Base-by-base conservation (phyloP, 2,113 vertebrate species). In the Macroglossus sobrinus region DNA sequence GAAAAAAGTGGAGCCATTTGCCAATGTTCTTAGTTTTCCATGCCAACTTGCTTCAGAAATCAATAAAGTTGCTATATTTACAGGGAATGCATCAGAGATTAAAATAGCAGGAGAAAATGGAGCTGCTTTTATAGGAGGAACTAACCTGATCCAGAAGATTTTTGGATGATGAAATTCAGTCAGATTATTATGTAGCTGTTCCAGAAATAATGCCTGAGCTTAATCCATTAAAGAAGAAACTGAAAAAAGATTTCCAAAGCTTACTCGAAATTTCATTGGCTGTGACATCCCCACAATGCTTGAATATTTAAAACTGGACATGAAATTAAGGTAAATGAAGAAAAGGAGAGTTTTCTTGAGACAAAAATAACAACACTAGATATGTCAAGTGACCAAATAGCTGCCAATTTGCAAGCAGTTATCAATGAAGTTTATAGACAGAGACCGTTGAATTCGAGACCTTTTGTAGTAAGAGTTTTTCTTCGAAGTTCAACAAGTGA, bases 11-110 rank as follows among this genome's bases (percentile, higher is more conserved):
- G 99, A 99, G 18, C 94, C 98, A 0, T 99, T 99, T 97, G 93
- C 99, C 81, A 98, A 98, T 92, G 98, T 96, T 0, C 84, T 99
- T 66, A 93, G 98, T 40, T 96, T 99, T 5, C 99, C 99, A 0
- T 97, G 99, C 93, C 97, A 98, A 15, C 99, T 99, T 57, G 97
- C 96, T 9, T 98, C 98, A 0, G 98, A 98, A 47, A n/a, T 53
- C 3, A 99, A 99, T 96, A 99, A 98, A 96, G 99, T 99, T 92
- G 80, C 99, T 71, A 98, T 99, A 85, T 99, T 99, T 95, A 99
- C 99, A 19, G 99, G 98, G 99, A 98, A 99, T 47, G 91, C 97
- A 38, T 94, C 98, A 95, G 99, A 99, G 90, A 98, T 98, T 91
- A 97, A 98, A 97, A 89, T 98, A 59, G 99, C 99, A 33, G 98